Evolutionary conservation across 2,113 vertebrate species (phyloP).

Genomic region (Malurus melanocephalus): DNA sequence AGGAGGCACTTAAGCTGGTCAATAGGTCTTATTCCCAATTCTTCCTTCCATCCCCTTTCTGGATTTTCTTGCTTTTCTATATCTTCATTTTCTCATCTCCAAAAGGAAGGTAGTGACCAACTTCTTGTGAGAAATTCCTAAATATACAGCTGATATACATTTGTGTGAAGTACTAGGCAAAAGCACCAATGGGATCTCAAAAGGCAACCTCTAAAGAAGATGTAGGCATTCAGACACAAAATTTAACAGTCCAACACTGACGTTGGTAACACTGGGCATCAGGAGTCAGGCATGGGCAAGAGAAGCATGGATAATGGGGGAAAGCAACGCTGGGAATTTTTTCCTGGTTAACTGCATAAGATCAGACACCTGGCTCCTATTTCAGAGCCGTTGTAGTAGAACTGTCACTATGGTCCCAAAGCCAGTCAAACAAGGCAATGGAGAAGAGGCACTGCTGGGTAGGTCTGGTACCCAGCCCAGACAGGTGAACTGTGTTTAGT

Average conservation of each 20-base stretch:
- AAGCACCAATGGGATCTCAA: not conserved
- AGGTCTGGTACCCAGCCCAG: not conserved
- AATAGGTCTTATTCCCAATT: not conserved
- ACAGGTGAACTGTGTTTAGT: not conserved
- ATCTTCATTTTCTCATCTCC: not conserved
- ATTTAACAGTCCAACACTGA: not conserved
- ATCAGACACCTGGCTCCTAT: not conserved
- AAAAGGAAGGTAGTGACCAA: not conserved
- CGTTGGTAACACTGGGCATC: not conserved
- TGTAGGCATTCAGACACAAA: not conserved
- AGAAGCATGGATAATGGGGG: not conserved
- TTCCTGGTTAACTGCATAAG: not conserved
- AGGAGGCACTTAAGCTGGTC: not conserved
- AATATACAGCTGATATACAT: not conserved
- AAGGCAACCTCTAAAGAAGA: not conserved
- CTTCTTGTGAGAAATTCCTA: not conserved
- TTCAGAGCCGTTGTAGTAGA: not conserved
- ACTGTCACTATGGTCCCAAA: not conserved
- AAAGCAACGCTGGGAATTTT: not conserved
- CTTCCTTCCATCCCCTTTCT: not conserved
- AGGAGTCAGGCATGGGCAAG: rapidly evolving
- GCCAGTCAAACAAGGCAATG: not conserved
- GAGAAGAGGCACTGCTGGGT: not conserved
- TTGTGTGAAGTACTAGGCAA: not conserved
- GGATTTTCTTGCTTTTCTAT: not conserved